phyloP scores from a whole-genome alignment of 2,113 vertebrate species.

The Edolisoma coerulescens region DNA sequence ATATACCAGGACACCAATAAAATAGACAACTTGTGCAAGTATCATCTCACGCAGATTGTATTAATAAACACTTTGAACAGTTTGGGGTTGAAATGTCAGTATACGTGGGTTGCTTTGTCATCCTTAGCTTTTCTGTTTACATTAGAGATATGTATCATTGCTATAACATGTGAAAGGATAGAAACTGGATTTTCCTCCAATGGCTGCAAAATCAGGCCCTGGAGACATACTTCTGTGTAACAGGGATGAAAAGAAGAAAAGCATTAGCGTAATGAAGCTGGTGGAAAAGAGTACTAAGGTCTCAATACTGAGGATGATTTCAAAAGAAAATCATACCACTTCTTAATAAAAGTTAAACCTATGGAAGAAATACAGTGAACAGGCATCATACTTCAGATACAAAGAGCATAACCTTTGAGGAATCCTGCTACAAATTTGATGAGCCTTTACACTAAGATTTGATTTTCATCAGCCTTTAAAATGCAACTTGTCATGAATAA shows the following conservation, averaged over 20 bases:
- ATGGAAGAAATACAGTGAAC: slow-evolving; percentile 12
- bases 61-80: neutral
- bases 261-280: slow-evolving; percentile 27
- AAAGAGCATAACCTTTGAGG: neutral
- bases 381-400: neutral
- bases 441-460: neutral
- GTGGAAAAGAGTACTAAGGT: neutral
- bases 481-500: neutral
- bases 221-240: neutral
- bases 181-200: slow-evolving; percentile 21
- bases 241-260: slow-evolving; percentile 40
- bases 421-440: neutral
- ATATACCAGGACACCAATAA: neutral
- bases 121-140: slow-evolving; percentile 5
- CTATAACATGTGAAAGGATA: neutral
- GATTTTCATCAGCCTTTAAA: slow-evolving; percentile 8
- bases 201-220: slow-evolving; percentile 23
- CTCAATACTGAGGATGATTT: neutral
- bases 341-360: slow-evolving; percentile 1
- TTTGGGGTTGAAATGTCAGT: neutral
- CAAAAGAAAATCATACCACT: neutral
- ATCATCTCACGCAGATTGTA: neutral
- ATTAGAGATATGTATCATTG: neutral
- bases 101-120: neutral
- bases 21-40: neutral